Evolutionary conservation across 2,888 invertebrate genomes (phyloP).

Genomic region (Pammene aurita): DNA sequence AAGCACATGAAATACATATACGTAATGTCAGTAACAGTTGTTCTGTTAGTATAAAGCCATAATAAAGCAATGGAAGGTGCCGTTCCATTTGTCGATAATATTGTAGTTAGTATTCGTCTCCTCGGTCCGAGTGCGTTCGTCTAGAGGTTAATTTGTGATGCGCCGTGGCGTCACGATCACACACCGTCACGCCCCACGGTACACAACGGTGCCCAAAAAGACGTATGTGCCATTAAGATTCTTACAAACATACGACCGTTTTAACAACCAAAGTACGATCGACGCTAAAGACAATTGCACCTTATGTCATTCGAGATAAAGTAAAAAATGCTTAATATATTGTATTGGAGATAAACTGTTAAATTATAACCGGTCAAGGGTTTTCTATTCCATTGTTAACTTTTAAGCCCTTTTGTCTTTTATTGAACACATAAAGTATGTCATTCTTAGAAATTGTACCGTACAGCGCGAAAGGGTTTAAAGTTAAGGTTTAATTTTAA

Average conservation of each 20-base stretch:
- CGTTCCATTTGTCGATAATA: neutral
- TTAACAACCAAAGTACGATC: neutral
- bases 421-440: constrained; percentile 43
- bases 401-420: constrained; percentile 43
- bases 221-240: neutral
- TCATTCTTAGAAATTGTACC: constrained; percentile 44
- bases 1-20: too few species aligned
- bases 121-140: constrained; percentile 1
- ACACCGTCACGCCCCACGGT: constrained; percentile 29
- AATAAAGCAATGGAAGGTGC: neutral
- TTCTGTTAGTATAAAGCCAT: neutral
- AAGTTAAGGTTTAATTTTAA: constrained; percentile 41
- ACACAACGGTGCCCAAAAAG: constrained; percentile 1
- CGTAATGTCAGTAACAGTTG: too few species aligned
- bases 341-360: neutral
- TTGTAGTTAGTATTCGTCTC: constrained; percentile 3
- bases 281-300: neutral
- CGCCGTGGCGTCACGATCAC: constrained; percentile 42
- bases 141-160: constrained; percentile 31
- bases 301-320: neutral
- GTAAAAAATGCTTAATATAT: neutral
- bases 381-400: constrained; percentile 37
- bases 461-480: constrained; percentile 43
- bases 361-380: constrained; percentile 32
- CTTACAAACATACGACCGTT: constrained; percentile 1